Evolutionary conservation across 2,888 invertebrate species (phyloP), one percentile per base, ranked within the genome.

Genomic region (Lepidonotus clava): DNA sequence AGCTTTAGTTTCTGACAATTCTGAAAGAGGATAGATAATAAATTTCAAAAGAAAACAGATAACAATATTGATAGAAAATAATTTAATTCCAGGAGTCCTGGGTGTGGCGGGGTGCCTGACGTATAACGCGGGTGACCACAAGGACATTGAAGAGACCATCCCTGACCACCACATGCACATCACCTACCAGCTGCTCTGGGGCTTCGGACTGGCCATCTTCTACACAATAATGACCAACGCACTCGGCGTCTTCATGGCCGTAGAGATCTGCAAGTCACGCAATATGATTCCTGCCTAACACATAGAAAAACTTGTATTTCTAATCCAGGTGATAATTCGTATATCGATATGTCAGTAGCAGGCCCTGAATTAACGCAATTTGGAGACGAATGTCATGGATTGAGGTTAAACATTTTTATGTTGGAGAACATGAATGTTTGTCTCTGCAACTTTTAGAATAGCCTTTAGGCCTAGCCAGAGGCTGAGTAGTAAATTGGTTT

Each of bases 221-320:
- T 80, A 80, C 51, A 46, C 28, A 8, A 21, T 80, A 14, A 40
- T 51, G 18, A 24, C 34, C 6, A 32, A 28, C 51, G 24, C 51
- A 1, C 46, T 80, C n/a, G 80, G 24, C 51, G 41, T 51, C 51
- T 80, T 80, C 51, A 80, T 80, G 46, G 24, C 32, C 46, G 32
- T 80, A 1, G 80, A 80, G 24, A 28, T 80, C 14, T 6, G 14
- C 8, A 18, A 21, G 6, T 80, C 80, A 28, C 41, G 80, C 24
- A 80, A 80, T 34, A 80, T 80, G 80, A 80, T 80, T 34, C 80
- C 80, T n/a, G 80, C 80, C 14, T 80, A 51, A 21, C n/a, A n/a
- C n/a, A n/a, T n/a, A n/a, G n/a, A n/a, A n/a, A 38, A 36, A 6
- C 46, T 18, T 46, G 46, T 46, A 11, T 46, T 46, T 18, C 46